phyloP scores from a whole-genome alignment of 2,888 invertebrate species.

The Cantharis nigra region DNA sequence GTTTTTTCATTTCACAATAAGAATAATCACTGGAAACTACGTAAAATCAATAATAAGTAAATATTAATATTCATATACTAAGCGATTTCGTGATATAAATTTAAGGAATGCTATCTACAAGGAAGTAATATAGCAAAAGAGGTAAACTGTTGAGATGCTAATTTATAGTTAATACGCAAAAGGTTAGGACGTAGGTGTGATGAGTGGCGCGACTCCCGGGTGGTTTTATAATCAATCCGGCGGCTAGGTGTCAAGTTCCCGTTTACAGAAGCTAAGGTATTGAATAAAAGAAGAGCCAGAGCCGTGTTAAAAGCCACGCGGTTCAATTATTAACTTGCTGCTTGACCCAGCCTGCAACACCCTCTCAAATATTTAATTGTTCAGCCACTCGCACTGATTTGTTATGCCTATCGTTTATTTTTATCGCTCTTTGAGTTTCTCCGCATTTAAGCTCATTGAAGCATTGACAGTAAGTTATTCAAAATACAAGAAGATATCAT shows the following conservation, averaged over 20 bases:
- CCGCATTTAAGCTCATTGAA: neutral
- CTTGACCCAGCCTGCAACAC: constrained; percentile 54
- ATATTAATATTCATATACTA: neutral
- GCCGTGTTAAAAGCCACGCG: constrained; percentile 58
- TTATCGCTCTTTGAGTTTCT: constrained; percentile 26
- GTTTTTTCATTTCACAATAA: too few species aligned
- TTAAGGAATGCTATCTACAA: neutral
- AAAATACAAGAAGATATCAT: neutral
- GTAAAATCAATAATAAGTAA: neutral
- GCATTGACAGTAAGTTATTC: neutral
- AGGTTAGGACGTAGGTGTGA: constrained; percentile 33
- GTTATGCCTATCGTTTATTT: constrained; percentile 33
- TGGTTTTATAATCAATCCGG: constrained; percentile 55
- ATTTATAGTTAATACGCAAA: constrained; percentile 27
- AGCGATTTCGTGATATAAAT: neutral
- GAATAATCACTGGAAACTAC: neutral
- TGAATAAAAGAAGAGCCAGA: constrained; percentile 57
- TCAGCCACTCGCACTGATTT: constrained; percentile 50
- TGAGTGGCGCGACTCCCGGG: constrained; percentile 47
- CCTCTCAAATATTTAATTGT: constrained; percentile 58
- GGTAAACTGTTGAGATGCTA: constrained; percentile 15
- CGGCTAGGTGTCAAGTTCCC: constrained; percentile 57
- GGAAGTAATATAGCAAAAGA: neutral
- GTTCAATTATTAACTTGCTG: constrained; percentile 56
- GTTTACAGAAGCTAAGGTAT: constrained; percentile 55